Evolutionary conservation across 37 sponge, comb jelly and placozoan species (phyloP), one percentile per base, ranked within the genome.

Genomic region (Spongia lamella): DNA sequence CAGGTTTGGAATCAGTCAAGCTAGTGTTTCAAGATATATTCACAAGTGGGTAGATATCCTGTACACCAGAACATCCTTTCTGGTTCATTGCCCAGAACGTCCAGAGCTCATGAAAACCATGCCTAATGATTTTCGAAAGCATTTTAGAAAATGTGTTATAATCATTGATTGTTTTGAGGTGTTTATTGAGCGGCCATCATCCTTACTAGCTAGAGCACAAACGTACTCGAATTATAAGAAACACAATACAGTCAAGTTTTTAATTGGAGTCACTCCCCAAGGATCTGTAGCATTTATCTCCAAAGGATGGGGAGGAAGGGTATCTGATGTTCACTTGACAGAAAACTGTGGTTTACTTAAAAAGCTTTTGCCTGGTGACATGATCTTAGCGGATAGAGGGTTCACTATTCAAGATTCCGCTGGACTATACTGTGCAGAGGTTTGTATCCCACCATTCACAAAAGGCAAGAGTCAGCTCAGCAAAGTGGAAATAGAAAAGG

Each of bases 161-260:
- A 81, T 81, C 27, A 68, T 79, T 25, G 80, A 38, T 26, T 77
- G 78, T 55, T 51, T 78, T 25, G 56, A 78, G 40, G 68, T 78
- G 13, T 78, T 78, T 37, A 37, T 35, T 52, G 56, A 77, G 37
- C 63, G 67, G 5, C 78, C 78, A 64, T 51, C 78, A 22, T n/a
- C 27, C 29, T 54, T 64, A 17, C 38, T 29, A 29, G 66, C 68
- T 29, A 39, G 50, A 66, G 56, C 68, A 31, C 65, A 63, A 30
- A 54, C 68, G 17, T 78, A 53, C 47, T 65, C 66, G 29, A 68
- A 78, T 53, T 78, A 78, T 47, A 77, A 77, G 49, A 27, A 64
- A 21, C 78, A 77, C 56, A 77, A 77, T 35, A 77, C 66, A 15
- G 68, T 77, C 57, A 77, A 77, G 56, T 77, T 66, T 36, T 30